Evolutionary conservation across 2,888 invertebrate genomes (phyloP), one percentile per base, ranked within the genome.

Genomic region (Frankliniella fusca): DNA sequence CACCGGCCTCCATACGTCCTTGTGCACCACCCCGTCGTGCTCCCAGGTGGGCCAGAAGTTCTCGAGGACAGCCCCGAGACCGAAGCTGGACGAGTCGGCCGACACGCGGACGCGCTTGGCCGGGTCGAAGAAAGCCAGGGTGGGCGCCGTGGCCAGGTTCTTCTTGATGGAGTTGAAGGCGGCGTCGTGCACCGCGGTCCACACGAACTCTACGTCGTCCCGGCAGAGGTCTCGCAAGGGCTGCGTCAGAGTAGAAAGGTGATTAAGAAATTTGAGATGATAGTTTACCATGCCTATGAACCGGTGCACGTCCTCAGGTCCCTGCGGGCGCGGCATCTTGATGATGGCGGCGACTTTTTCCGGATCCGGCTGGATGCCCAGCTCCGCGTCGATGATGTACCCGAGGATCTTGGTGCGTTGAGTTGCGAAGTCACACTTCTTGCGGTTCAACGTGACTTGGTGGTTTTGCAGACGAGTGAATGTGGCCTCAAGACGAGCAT

Each of bases 61-160:
- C 48, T 86, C 48, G 15, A 86, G 81, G 10, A 86, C 85, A 15
- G 85, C 86, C 76, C 86, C 86, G 79, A 86, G 48, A 3, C 81
- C 83, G 48, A 80, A 83, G 5, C 80, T 81, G 18, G 82, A 86
- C 2, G 85, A 85, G 82, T 86, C 86, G 11, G 85, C 85, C 38
- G 85, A 83, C 11, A 86, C 65, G 83, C 84, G 82, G 20, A 85
- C 85, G 76, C 84, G 49, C 48, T 80, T 28, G 20, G 84, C 82
- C 48, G 84, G 82, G 79, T 86, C 84, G 81, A 48, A 82, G 65
- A 12, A 12, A 18, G 65, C 65, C 20, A 65, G n/a, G 65, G 65
- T n/a, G 20, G 65, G 65, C 3, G 65, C 65, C n/a, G n/a, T n/a
- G n/a, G n/a, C n/a, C n/a, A n/a, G n/a, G n/a, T n/a, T n/a, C n/a